Base-by-base conservation (phyloP, 1,140 invertebrate species). In the Proctacanthus coquilletti region DNA sequence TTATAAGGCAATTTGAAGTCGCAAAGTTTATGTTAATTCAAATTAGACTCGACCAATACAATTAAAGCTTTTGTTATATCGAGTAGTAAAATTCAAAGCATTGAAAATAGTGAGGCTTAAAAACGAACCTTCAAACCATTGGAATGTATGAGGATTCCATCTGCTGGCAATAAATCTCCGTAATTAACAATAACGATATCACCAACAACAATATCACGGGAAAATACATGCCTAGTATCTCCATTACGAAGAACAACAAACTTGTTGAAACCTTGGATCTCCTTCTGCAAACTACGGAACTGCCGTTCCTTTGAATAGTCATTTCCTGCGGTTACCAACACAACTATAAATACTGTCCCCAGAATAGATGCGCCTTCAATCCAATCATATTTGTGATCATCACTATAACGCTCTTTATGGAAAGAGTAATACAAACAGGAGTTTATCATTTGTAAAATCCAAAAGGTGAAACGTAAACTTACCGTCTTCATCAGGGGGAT, bases 141-240 rank as follows among this genome's bases (percentile, higher is more conserved):
- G 61, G 87, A 92, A 70, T 97, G 92, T 53, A 98, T 84, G 46
- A 98, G 68, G 47, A 96, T 69, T 58, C 92, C 93, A 70, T 98
- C 93, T 34, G 93, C 87, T 43, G 93, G 93, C 60, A 98, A 69
- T 50, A 97, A 68, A 70, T 97, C 92, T 58, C 84, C 85, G 62
- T 89, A 89, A 66, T 91, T 89, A 51, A 92, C 80, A 74, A 85
- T 91, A 69, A 89, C 94, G 61, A 98, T 89, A 71, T 98, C 93
- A 46, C 93, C 93, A 44, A 95, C 91, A 47, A 96, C 86, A 53
- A 98, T 82, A 44, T 97, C 91, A 50, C 83, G 83, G 45, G 96
- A 91, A 40, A 82, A 77, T 51, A 98, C 78, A 67, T 96, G 86
- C 48, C 81, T 79, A 29, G 89, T 80, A 65, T 93, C 82, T 42